Evolutionary conservation across 2,888 invertebrate species (phyloP).

Genomic region (Aphodius granarius): DNA sequence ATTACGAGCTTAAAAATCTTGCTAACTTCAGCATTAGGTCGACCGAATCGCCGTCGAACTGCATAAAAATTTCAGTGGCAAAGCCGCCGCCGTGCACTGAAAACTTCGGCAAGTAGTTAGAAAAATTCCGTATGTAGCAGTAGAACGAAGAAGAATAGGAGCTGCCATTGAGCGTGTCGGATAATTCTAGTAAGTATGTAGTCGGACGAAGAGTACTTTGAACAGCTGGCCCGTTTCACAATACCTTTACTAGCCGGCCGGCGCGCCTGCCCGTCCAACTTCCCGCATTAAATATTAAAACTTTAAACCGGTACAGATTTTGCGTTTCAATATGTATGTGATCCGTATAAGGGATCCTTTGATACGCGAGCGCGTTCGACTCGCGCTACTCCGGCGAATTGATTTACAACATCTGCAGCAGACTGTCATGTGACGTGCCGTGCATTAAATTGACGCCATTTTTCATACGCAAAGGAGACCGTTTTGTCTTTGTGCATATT

Average conservation of each 20-base stretch:
- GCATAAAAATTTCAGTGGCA: neutral
- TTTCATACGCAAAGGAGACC: neutral
- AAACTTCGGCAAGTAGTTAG: neutral
- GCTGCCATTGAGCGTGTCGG: neutral
- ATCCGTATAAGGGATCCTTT: neutral
- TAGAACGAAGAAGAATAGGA: neutral
- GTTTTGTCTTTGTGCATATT: neutral
- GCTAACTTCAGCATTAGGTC: neutral
- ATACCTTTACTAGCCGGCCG: slow-evolving; percentile 19
- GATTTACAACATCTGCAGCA: neutral
- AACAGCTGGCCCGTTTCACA: slow-evolving; percentile 26
- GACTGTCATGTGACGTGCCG: neutral
- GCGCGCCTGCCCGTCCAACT: slow-evolving; percentile 14
- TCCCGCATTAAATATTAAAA: slow-evolving; percentile 26
- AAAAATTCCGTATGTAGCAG: neutral
- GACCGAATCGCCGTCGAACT: neutral
- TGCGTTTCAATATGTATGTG: slow-evolving; percentile 18
- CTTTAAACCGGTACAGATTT: slow-evolving; percentile 24
- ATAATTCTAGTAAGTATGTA: slow-evolving; percentile 12
- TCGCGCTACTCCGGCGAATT: neutral
- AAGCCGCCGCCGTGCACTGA: neutral
- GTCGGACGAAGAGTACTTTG: slow-evolving; percentile 14
- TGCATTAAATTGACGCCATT: neutral
- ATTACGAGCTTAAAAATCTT: neutral
- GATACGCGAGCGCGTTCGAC: neutral